Base-by-base conservation (phyloP, 2,797 vertebrate species). In the Bradypodion ventrale region DNA sequence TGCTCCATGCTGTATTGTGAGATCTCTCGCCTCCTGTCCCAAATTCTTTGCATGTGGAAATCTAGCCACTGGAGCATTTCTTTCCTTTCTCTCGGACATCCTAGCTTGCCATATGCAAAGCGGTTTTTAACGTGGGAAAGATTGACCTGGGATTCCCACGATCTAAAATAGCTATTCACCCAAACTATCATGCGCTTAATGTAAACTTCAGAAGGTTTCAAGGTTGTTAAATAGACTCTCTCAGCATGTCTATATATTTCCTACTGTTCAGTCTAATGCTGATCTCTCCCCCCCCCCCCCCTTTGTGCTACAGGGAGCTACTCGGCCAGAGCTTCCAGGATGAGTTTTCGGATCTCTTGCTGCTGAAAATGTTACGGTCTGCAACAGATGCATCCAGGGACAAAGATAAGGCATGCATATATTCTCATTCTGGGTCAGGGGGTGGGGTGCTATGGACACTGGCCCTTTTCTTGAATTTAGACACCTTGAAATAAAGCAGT, bases 271-370 rank as follows among this genome's bases (percentile, higher is more conserved):
- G 2, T 23, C 29, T 19, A 3, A 35, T 65, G 42, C 44, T 87
- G 13, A 52, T 44, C 12, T 49, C 19, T 44, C 66, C 10, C 9
- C 19, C 44, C 66, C 10, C 9, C 9, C n/a, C 12, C 75, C 4
- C 60, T 32, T 52, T 0, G 74, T 89, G 63, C 66, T 82, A 92
- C 87, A 99, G 99, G 98, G 96, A 97, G 86, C 96, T 93, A 0
- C 91, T 97, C 44, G 98, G 97, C 27, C 95, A 95, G 49, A 97
- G 96, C 88, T 99, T 99, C 92, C 98, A 98, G 81, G 97, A 98
- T 79, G 99, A 99, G 75, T 94, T 99, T 62, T 99, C 98, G 6
- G 98, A 98, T 91, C 95, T 98, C 81, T 95, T 99, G 56, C 97
- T 99, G 69, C 94, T 99, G 49, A 98, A 98, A 93, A 97, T 99